phyloP scores from a whole-genome alignment of 2,888 invertebrate species.

The Pristionchus japonicus region DNA sequence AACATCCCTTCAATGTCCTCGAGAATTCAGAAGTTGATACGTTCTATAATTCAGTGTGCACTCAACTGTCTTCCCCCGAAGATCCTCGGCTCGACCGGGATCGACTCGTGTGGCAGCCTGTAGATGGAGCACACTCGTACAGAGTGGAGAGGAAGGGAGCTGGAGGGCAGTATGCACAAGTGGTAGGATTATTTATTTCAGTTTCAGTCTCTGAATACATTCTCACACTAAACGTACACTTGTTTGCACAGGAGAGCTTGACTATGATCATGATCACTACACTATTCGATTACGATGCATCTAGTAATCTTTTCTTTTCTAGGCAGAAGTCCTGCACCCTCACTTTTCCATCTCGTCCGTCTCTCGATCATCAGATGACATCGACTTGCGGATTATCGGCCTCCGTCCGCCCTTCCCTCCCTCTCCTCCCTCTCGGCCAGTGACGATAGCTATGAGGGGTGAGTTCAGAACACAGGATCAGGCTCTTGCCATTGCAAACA shows the following conservation, averaged over 20 bases:
- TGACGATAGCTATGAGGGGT: slow-evolving; percentile 43
- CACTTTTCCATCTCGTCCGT: not conserved
- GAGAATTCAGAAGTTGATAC: too few species aligned
- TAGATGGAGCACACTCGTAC: slow-evolving; percentile 59
- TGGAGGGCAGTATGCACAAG: slow-evolving; percentile 5
- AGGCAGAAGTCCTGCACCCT: slow-evolving; percentile 42
- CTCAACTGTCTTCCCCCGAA: slow-evolving; percentile 39
- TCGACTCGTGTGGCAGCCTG: slow-evolving; percentile 52
- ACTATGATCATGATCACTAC: too few species aligned
- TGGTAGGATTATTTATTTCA: not conserved
- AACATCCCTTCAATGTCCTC: not conserved
- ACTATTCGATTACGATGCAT: too few species aligned
- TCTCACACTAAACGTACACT: too few species aligned
- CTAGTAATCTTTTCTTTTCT: too few species aligned
- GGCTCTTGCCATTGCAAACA: not conserved
- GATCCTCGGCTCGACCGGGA: slow-evolving; percentile 40
- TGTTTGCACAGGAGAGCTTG: too few species aligned
- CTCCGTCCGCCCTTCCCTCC: slow-evolving; percentile 46
- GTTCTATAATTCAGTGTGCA: too few species aligned
- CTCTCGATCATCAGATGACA: not conserved
- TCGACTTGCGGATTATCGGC: slow-evolving; percentile 34
- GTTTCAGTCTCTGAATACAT: too few species aligned
- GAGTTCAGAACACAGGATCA: too few species aligned
- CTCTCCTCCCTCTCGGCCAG: slow-evolving; percentile 29
- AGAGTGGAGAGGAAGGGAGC: slow-evolving; percentile 52